Evolutionary conservation across 2,888 invertebrate genomes (phyloP), one percentile per base, ranked within the genome.

Genomic region (Synanthedon tipuliformis): DNA sequence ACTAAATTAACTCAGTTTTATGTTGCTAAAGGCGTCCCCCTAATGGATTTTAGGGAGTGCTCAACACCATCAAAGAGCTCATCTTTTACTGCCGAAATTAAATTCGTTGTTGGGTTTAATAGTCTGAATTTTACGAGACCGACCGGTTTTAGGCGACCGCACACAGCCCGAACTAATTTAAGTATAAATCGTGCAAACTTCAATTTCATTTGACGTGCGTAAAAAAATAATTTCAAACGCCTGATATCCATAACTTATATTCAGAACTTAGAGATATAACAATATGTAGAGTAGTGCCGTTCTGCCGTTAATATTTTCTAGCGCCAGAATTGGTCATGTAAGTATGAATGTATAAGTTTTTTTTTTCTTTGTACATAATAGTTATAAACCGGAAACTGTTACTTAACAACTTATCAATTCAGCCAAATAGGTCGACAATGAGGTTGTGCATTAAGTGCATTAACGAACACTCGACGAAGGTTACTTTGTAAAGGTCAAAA

Each of bases 81-180:
- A 34, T 34, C 34, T 45, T 45, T 45, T 12, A 45, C 45, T 45
- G 13, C 7, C 45, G 45, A 45, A 45, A 56, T 54, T 56, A 57
- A 56, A 55, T 58, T 56, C 49, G 57, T 57, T 59, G 54, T 40
- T 50, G 40, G 51, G 27, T 51, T 52, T 54, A 54, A 54, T 51
- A 48, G 54, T 51, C 51, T 50, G 40, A 57, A 52, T 53, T 56
- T 58, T 58, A 59, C 50, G 57, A 57, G 51, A 45, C 16, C 18
- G 45, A 45, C 45, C 51, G 51, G 54, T 54, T 52, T 56, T 53
- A 23, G 53, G 51, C 48, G 54, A 56, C 53, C 54, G 52, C 54
- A 56, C 53, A 55, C 52, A 11, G 51, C 49, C 48, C 45, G 52
- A 52, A 52, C 50, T 45, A 54, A 50, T 55, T 52, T n/a, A 13